Conservation (phyloP, 2,797 vertebrate species). For the Girardinus metallicus region DNA sequence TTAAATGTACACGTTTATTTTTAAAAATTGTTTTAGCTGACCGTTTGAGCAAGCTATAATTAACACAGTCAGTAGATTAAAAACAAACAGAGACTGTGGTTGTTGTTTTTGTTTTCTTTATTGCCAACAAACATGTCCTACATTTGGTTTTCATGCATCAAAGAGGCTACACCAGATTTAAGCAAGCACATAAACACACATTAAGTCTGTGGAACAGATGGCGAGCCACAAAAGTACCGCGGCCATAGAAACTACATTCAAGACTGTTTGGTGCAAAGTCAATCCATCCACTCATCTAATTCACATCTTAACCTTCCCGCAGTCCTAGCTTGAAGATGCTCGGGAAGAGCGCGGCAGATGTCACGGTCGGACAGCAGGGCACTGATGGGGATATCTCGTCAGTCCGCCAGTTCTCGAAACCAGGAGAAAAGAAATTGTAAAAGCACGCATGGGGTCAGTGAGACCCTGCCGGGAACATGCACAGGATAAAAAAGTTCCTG, state of each 20-base stretch:
- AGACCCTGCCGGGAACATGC: no score
- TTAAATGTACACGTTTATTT: neutral
- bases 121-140: conserved; percentile 23
- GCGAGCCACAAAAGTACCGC: conserved; percentile 19
- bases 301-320: neutral
- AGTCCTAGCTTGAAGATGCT: no score
- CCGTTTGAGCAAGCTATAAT: neutral
- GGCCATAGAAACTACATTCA: conserved; percentile 47
- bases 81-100: neutral
- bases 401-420: no score
- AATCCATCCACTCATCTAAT: conserved; percentile 17
- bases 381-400: no score
- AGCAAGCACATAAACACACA: conserved; percentile 35
- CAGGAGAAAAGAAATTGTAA: no score
- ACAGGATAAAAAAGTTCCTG: no score
- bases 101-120: conserved; percentile 45
- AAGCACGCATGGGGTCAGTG: no score
- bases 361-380: no score
- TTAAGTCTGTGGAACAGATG: conserved; percentile 1
- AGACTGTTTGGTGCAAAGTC: conserved; percentile 23
- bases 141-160: conserved; percentile 50
- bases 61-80: neutral
- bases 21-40: neutral
- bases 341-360: no score
- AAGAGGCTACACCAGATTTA: conserved; percentile 9